Conservation (phyloP, 2,797 vertebrate species). For the Crocidura indochinensis region DNA sequence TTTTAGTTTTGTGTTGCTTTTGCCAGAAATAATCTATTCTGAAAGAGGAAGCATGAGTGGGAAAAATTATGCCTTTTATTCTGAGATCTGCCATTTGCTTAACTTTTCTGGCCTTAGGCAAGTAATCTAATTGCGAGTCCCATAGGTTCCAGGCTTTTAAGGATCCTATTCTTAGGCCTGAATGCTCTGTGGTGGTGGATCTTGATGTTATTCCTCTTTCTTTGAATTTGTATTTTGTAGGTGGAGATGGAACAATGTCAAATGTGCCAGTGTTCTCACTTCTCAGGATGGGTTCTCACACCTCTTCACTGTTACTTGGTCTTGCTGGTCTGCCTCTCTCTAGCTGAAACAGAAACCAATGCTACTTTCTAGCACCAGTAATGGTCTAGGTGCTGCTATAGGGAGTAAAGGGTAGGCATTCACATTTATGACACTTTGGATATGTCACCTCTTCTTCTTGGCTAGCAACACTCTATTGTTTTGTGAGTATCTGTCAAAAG, state of each 20-base stretch:
- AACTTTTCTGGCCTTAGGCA: slow-evolving; percentile 44
- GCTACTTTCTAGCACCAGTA: background rate
- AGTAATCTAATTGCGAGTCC: slow-evolving; percentile 9
- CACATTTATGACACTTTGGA: background rate
- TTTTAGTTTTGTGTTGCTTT: slow-evolving; percentile 81
- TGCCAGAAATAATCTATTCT: slow-evolving; percentile 82
- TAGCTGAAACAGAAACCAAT: background rate
- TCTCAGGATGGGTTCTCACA: background rate
- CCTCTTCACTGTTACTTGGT: background rate
- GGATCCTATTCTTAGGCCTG: background rate
- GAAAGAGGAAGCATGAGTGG: slow-evolving; percentile 80
- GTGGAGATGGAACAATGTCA: background rate
- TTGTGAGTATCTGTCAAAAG: background rate
- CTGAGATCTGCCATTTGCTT: slow-evolving; percentile 74
- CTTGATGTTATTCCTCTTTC: background rate
- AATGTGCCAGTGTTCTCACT: background rate
- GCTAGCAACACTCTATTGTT: background rate
- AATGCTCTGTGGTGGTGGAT: background rate
- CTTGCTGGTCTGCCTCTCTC: background rate
- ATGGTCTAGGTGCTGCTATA: background rate
- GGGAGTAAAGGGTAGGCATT: background rate
- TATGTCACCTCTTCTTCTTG: background rate
- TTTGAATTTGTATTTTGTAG: background rate
- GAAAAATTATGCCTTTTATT: slow-evolving; percentile 63
- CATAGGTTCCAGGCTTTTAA: background rate